Conservation (phyloP, 2,888 invertebrate species). For the Drosophila aldrichi region DNA sequence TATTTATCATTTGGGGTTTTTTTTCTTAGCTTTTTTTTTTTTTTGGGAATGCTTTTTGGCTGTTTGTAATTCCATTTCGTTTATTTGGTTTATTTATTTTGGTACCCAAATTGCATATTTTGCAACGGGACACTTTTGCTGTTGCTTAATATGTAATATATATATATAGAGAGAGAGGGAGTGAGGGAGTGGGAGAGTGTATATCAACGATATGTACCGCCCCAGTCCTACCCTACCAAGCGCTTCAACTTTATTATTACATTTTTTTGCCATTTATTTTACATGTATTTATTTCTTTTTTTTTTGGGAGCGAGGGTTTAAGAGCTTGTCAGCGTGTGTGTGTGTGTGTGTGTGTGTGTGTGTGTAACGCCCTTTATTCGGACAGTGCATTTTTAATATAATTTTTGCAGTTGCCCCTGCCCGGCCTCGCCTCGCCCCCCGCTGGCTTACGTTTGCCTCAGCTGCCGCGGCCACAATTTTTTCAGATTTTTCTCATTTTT, state of each 20-base stretch:
- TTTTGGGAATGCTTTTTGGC: constrained; percentile 47
- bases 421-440: background rate
- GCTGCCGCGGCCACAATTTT: constrained; percentile 64
- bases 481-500: constrained; percentile 48
- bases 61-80: constrained; percentile 60
- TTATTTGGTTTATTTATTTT: constrained; percentile 68
- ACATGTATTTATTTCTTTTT: constrained; percentile 19
- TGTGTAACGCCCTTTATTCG: constrained; percentile 83
- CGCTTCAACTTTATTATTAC: constrained; percentile 80
- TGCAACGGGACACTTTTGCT: constrained; percentile 71
- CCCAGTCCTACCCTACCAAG: constrained; percentile 48
- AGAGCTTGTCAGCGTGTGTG: constrained; percentile 40
- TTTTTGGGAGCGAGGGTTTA: constrained; percentile 45
- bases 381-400: constrained; percentile 84
- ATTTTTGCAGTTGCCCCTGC: constrained; percentile 60
- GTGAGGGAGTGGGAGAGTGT: constrained; percentile 30
- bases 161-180: constrained; percentile 32
- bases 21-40: constrained; percentile 11
- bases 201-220: constrained; percentile 52
- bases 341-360: constrained; percentile 17
- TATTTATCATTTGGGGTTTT: constrained; percentile 72
- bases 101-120: constrained; percentile 62
- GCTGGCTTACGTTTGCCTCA: constrained; percentile 30
- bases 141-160: constrained; percentile 65
- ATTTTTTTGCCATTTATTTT: constrained; percentile 47